These are phyloP conservation scores for Heliangelus exortis DNA, from an alignment of 2,797 vertebrate genomes.

Conservation along the genomic window DNA sequence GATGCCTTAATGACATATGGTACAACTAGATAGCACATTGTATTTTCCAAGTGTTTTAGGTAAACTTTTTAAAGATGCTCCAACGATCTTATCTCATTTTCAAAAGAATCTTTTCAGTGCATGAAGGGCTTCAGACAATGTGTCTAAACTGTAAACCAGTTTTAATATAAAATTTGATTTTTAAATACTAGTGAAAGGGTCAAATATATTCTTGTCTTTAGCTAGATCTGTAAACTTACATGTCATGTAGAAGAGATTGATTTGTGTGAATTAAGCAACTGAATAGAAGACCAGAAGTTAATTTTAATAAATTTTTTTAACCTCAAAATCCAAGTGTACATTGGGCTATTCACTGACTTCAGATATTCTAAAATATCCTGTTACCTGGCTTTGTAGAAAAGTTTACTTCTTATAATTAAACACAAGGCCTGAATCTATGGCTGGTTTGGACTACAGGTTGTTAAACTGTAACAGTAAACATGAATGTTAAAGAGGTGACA, in stretches of 20 bases:
- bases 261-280: neutral
- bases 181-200: neutral
- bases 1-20: neutral
- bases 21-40: neutral
- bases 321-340: fast-evolving
- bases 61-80: neutral
- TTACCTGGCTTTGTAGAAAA: neutral
- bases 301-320: neutral
- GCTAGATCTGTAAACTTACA: neutral
- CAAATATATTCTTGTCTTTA: neutral
- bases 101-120: neutral
- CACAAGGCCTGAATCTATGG: neutral
- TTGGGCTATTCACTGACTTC: neutral
- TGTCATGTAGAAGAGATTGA: neutral
- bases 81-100: neutral
- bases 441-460: neutral
- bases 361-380: neutral
- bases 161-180: neutral
- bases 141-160: neutral
- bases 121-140: neutral
- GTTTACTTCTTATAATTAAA: neutral
- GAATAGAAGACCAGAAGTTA: neutral
- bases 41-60: neutral
- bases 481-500: neutral
- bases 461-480: neutral